A percentile compares a stretch with the other conserved stretches of the same genome.
phyloP scores from a whole-genome alignment of 2,797 vertebrate genomes.

The Xenopus petersii region DNA sequence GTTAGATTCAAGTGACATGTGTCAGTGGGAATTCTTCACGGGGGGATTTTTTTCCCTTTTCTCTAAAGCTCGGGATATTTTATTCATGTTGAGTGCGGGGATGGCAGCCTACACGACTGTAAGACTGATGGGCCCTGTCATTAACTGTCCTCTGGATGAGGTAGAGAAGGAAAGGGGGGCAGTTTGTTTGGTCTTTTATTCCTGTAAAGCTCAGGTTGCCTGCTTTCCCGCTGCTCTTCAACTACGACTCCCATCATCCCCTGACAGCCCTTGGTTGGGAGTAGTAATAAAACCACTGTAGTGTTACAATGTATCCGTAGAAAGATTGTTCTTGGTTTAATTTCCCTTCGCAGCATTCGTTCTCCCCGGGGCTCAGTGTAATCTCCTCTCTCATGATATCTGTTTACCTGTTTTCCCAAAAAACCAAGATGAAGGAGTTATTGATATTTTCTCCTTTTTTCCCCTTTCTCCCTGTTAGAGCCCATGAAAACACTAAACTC shows the following conservation, averaged over 20 bases:
- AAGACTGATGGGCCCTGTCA: constrained; percentile 12
- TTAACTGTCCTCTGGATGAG: neutral
- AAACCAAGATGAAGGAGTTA: neutral
- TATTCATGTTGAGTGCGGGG: neutral
- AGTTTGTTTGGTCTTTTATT: no score
- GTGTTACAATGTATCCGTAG: neutral
- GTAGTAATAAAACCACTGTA: neutral
- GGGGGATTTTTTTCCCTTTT: neutral
- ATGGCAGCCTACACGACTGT: neutral
- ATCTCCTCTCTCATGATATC: constrained; percentile 4
- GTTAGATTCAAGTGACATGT: constrained; percentile 5
- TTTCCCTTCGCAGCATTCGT: neutral
- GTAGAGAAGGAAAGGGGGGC: neutral
- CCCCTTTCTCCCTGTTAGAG: no score
- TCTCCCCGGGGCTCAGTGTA: neutral
- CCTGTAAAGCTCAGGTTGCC: no score
- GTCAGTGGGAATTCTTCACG: constrained; percentile 23
- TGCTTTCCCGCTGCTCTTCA: no score
- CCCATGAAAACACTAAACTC: neutral
- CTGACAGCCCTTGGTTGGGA: neutral
- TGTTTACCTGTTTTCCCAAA: no score
- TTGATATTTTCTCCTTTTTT: constrained; percentile 8
- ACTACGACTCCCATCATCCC: no score
- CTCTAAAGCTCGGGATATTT: neutral
- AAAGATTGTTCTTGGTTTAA: neutral